Conservation (phyloP, 1,140 invertebrate genomes). For the Drosophila athabasca region DNA sequence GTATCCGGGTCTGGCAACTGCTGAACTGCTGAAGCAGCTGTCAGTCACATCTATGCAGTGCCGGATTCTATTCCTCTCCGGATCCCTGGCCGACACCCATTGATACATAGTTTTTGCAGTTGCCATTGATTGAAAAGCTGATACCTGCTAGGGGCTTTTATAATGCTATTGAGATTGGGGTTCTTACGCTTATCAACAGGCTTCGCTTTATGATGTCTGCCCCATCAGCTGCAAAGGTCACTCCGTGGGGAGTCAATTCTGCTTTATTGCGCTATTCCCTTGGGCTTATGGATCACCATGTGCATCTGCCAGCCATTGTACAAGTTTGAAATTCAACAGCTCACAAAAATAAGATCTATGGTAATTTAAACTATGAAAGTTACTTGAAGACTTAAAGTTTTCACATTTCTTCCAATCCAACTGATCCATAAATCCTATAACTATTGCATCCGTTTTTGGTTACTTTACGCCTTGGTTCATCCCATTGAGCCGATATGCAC, state of each 20-base stretch:
- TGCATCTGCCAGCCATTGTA: neutral
- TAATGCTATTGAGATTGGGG: slow-evolving; percentile 14
- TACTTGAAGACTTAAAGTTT: too few relatives aligned
- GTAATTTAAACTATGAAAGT: too few relatives aligned
- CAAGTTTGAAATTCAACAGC: too few relatives aligned
- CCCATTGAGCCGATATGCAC: neutral
- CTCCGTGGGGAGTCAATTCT: slow-evolving; percentile 14
- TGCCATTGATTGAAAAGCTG: slow-evolving; percentile 39
- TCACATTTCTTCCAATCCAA: too few relatives aligned
- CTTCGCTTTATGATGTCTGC: neutral
- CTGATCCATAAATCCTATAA: neutral
- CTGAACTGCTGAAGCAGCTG: slow-evolving; percentile 47
- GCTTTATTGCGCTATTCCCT: slow-evolving; percentile 19
- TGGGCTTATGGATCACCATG: neutral
- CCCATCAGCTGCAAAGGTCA: slow-evolving; percentile 10
- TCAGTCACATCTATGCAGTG: slow-evolving; percentile 34
- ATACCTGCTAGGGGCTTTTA: slow-evolving; percentile 36
- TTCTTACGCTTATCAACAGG: slow-evolving; percentile 21
- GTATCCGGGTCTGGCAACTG: slow-evolving; percentile 4
- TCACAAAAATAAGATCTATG: too few relatives aligned
- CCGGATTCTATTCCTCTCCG: slow-evolving; percentile 7
- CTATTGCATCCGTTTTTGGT: neutral
- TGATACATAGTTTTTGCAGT: neutral
- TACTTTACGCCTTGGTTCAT: neutral
- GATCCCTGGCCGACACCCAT: slow-evolving; percentile 19